A percentile compares a stretch with the other conserved stretches of the same genome.
Conservation (phyloP, 1,140 invertebrate genomes). For the Ceratina calcarata region DNA sequence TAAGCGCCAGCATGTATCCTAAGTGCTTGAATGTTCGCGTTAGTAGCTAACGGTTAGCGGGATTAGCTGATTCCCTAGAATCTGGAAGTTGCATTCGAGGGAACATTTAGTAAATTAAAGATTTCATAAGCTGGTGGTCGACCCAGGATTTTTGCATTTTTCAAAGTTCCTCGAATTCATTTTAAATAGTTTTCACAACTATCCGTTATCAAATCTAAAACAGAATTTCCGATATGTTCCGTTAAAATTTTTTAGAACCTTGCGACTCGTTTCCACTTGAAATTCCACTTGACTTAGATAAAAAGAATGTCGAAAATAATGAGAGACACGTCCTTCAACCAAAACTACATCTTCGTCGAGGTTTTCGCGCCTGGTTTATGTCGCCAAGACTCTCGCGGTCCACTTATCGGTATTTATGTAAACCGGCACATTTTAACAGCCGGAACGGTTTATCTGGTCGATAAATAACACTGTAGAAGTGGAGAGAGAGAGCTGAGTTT, state of each 20-base stretch:
- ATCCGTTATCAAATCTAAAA: too few species aligned
- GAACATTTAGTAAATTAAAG: too few species aligned
- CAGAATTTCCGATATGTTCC: too few species aligned
- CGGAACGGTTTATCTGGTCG: slow-evolving; percentile 66
- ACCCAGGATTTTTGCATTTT: too few species aligned
- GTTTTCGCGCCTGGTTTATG: slow-evolving; percentile 68
- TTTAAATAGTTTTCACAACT: too few species aligned
- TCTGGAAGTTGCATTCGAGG: background rate
- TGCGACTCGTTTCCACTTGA: too few species aligned
- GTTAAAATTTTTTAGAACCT: too few species aligned
- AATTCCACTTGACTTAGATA: too few species aligned
- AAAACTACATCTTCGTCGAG: slow-evolving; percentile 33
- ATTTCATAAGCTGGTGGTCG: too few species aligned
- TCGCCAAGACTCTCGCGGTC: slow-evolving; percentile 54
- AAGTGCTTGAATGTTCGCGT: slow-evolving; percentile 13
- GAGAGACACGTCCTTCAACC: slow-evolving; percentile 8
- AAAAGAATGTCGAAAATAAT: background rate
- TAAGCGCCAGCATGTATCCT: slow-evolving; percentile 26
- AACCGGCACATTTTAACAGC: slow-evolving; percentile 69
- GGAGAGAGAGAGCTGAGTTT: slow-evolving; percentile 36
- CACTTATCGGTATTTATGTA: slow-evolving; percentile 72
- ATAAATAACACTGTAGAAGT: slow-evolving; percentile 62
- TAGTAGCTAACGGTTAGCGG: too few species aligned
- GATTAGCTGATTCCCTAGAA: background rate
- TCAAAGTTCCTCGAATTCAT: too few species aligned